A percentile compares a stretch with the other conserved stretches of the same genome.
Evolutionary conservation across 2,888 invertebrate genomes (phyloP).

Genomic region (Uropetala carovei): DNA sequence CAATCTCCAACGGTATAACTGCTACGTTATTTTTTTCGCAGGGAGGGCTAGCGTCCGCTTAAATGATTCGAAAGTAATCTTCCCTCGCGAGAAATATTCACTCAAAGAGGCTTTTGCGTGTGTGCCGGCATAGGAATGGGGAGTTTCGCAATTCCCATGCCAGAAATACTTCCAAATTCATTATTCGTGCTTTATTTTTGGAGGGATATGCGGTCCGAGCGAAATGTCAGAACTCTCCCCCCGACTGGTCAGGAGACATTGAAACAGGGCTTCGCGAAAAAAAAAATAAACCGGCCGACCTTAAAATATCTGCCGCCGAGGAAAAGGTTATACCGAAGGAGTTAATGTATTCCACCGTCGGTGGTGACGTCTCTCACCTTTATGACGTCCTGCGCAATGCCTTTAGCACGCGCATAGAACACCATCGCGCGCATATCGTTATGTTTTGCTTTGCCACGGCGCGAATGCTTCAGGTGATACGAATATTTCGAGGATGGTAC

Average conservation of each 20-base stretch:
- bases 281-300: conserved; percentile 3
- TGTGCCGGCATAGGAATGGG: neutral
- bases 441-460: no score
- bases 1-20: no score
- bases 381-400: neutral
- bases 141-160: neutral
- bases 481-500: no score
- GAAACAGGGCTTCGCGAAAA: conserved; percentile 30
- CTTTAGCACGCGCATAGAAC: neutral
- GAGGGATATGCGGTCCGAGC: neutral
- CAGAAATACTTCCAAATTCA: neutral
- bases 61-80: neutral
- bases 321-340: conserved; percentile 30
- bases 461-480: no score
- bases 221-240: conserved; percentile 40
- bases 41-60: neutral
- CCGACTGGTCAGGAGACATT: conserved; percentile 50
- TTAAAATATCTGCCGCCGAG: conserved; percentile 3
- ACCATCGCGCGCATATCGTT: no score
- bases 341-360: neutral
- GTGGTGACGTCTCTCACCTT: conserved; percentile 7
- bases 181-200: neutral
- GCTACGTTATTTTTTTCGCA: no score
- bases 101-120: neutral
- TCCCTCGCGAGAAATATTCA: neutral